phyloP scores from a whole-genome alignment of 2,888 invertebrate genomes.

The Mystacides longicornis region DNA sequence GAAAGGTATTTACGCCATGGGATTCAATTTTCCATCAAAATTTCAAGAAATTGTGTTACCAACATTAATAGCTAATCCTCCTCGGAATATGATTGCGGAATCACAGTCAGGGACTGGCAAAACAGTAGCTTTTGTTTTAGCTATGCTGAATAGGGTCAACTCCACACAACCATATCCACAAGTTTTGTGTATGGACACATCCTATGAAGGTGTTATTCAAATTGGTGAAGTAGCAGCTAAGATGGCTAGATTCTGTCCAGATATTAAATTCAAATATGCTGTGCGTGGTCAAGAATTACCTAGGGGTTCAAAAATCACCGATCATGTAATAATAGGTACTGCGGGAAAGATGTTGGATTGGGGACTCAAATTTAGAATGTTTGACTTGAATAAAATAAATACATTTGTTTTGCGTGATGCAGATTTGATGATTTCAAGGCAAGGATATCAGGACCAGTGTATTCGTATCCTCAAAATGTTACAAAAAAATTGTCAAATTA shows the following conservation, averaged over 20 bases:
- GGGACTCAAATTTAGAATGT: constrained; percentile 75
- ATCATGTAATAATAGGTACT: constrained; percentile 95
- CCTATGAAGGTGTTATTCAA: constrained; percentile 95
- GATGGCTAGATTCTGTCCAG: constrained; percentile 90
- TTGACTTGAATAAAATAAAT: constrained; percentile 77
- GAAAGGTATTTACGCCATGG: constrained; percentile 92
- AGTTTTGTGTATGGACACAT: constrained; percentile 92
- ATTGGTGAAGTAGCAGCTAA: constrained; percentile 95
- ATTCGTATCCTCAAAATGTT: constrained; percentile 85
- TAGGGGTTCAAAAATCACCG: constrained; percentile 62
- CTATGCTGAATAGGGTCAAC: constrained; percentile 92
- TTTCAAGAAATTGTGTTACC: constrained; percentile 97
- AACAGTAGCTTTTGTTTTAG: constrained; percentile 96
- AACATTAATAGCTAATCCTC: constrained; percentile 86
- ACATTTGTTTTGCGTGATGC: constrained; percentile 99
- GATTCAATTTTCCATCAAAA: constrained; percentile 97
- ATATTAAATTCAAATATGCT: constrained; percentile 84
- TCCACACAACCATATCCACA: constrained; percentile 73
- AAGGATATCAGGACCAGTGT: constrained; percentile 96
- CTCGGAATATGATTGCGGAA: constrained; percentile 98
- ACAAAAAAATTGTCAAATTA: constrained; percentile 81
- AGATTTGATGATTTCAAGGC: constrained; percentile 98
- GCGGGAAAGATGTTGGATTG: constrained; percentile 97
- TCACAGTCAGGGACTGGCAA: constrained; percentile 99
- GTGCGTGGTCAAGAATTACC: constrained; percentile 88